Percentiles rank a stretch among this genome's conserved stretches.
Conservation (phyloP, 2,113 vertebrate genomes). For the Bubo blakistoni region DNA sequence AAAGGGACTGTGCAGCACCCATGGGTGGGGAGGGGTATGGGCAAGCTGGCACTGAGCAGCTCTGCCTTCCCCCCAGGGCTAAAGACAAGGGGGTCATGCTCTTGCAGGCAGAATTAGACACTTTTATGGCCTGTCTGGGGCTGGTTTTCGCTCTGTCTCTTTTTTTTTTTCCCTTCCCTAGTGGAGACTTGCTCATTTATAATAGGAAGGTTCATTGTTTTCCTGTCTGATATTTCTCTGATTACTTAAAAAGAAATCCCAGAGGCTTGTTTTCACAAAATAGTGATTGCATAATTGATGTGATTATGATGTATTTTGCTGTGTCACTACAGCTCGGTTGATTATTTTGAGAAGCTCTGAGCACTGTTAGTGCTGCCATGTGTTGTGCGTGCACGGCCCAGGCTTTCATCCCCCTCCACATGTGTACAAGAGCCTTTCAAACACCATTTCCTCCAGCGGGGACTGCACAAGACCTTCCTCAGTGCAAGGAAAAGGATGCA, state of each 20-base stretch:
- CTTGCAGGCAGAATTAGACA: not conserved
- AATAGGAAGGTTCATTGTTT: conserved; percentile 56
- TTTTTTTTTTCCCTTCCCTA: not conserved
- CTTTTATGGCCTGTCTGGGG: not conserved
- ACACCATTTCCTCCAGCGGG: not conserved
- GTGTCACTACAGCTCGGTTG: conserved; percentile 36
- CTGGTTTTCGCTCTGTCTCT: not conserved
- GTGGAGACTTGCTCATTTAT: not conserved
- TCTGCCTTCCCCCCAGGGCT: not conserved
- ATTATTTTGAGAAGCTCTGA: conserved; percentile 56
- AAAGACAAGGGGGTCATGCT: not conserved
- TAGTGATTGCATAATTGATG: conserved; percentile 59
- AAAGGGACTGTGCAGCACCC: not conserved
- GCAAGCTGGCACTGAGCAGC: not conserved
- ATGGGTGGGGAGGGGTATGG: rapidly evolving
- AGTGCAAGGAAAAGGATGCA: not conserved
- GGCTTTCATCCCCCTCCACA: not conserved
- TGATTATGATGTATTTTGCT: conserved; percentile 57
- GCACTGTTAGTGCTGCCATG: not conserved
- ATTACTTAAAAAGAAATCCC: conserved; percentile 64
- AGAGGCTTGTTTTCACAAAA: conserved; percentile 63
- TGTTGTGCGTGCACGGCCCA: not conserved
- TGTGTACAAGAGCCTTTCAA: not conserved
- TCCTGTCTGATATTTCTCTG: conserved; percentile 50
- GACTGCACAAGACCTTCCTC: not conserved